Evolutionary conservation across 2,888 invertebrate genomes (phyloP).

Genomic region (Tribolium freemani): DNA sequence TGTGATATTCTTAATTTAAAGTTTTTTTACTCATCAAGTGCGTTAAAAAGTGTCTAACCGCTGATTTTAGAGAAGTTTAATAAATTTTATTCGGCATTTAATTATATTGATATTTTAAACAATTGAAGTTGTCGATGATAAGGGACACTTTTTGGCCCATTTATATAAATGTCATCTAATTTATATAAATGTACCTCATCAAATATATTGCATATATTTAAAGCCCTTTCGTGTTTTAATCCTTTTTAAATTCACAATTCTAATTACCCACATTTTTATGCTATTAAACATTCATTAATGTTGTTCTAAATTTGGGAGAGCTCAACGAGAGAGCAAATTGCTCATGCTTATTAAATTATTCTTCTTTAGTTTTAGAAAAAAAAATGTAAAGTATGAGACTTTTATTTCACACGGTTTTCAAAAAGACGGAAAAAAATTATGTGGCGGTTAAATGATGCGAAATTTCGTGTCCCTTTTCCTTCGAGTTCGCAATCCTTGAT

Average conservation of each 20-base stretch:
- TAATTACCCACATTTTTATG: too few relatives aligned
- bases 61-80: background rate
- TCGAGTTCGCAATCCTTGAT: conserved; percentile 91
- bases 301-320: too few relatives aligned
- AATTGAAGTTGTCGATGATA: background rate
- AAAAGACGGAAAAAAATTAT: too few relatives aligned
- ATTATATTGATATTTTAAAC: background rate
- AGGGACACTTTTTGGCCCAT: conserved; percentile 33
- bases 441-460: conserved; percentile 67
- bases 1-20: conserved; percentile 47
- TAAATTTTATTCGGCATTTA: background rate
- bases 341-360: too few relatives aligned
- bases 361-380: too few relatives aligned
- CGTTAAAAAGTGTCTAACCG: conserved; percentile 24
- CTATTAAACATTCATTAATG: too few relatives aligned
- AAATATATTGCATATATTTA: conserved; percentile 18
- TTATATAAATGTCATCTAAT: conserved; percentile 38
- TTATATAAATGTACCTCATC: conserved; percentile 38
- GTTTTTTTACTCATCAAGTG: conserved; percentile 30
- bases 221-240: background rate
- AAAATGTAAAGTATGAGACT: too few relatives aligned
- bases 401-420: too few relatives aligned
- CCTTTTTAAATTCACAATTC: too few relatives aligned
- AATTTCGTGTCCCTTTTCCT: conserved; percentile 87
- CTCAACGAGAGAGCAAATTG: too few relatives aligned